Base-by-base conservation (phyloP, 2,113 vertebrate species). In the Eretmochelys imbricata region DNA sequence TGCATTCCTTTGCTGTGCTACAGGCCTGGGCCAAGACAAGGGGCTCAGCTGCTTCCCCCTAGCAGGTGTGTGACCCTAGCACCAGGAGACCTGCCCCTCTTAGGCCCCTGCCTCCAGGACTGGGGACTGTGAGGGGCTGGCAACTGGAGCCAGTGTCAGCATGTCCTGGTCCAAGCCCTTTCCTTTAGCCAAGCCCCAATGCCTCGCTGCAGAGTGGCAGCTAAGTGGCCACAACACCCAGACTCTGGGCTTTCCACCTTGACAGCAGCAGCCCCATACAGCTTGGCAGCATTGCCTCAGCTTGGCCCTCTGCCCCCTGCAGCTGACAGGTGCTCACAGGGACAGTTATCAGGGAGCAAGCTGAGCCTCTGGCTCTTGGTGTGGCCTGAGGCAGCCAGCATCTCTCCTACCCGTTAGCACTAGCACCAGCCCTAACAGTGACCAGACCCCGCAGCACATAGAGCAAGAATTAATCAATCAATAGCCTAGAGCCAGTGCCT, bases 391-490 rank as follows among this genome's bases (percentile, higher is more conserved):
- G n/a, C n/a, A n/a, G 5, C n/a, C 9, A 14, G n/a, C 65, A 72
- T 22, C 65, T 20, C 65, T 35, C 6, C 6, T 65, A 27, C 10
- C 10, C 24, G 3, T 8, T 9, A 22, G 8, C 6, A 10, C 31
- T 16, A 35, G 65, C 17, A 20, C 13, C 35, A 20, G 65, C 10
- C 17, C 54, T 8, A 10, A 5, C 7, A 5, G 4, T 8, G 76
- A 5, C 42, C 9, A n/a, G 95, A 16, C 62, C 90, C 90, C 86
- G 80, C 72, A 94, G 78, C 91, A 94, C 46, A 0, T n/a, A 96
- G 93, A 96, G 92, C 93, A 97, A 97, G 96, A 97, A 97, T 96
- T 97, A 97, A 97, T 96, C 95, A 97, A 97, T 97, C 97, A 96
- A 97, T 96, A 31, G 27, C 11, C 11, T 31, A 97, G 69, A 96